Evolutionary conservation across 2,888 invertebrate genomes (phyloP), one percentile per base, ranked within the genome.

Genomic region (Mycogona germanica): DNA sequence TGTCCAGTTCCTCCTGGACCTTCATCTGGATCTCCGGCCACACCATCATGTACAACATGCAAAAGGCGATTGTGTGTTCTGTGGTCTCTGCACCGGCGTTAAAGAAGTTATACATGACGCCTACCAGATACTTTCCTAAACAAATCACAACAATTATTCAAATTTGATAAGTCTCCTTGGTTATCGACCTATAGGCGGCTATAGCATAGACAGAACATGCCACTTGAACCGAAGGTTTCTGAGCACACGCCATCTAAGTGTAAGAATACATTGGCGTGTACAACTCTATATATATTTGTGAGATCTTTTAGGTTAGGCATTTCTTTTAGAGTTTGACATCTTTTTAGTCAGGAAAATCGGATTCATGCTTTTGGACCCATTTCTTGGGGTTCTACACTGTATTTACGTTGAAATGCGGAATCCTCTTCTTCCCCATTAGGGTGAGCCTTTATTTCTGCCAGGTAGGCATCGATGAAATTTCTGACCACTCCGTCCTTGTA

Each of bases 21-120:
- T 41, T 51, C 2, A n/a, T 14, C 21, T 51, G 51, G 29, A 51
- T 41, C 28, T 51, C 51, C 6, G 51, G 51, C 38, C 41, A 51
- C 2, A 7, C 12, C 14, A 26, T 41, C 51, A 51, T 41, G 26
- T 26, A 51, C 19, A 41, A 14, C 12, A 51, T 12, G 5, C 35
- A 14, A 21, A 29, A 49, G 9, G 19, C 26, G 23, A 49, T 21
- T 12, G 21, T 49, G 23, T 35, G 32, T 4, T 49, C 26, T 37
- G 21, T 26, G n/a, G 49, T 49, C 3, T 49, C 49, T 9, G 26
- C 37, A 4, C 49, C 49, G 23, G 35, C 49, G 21, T 29, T 48
- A 35, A 21, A 30, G 2, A 48, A 7, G 17, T 48, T 32, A 25
- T 48, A 48, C 19, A 48, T 17, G 6, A 48, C 32, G 9, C 48